These are phyloP conservation scores for Phania funesta DNA, from an alignment of 2,888 invertebrate species.

Conservation along the genomic window DNA sequence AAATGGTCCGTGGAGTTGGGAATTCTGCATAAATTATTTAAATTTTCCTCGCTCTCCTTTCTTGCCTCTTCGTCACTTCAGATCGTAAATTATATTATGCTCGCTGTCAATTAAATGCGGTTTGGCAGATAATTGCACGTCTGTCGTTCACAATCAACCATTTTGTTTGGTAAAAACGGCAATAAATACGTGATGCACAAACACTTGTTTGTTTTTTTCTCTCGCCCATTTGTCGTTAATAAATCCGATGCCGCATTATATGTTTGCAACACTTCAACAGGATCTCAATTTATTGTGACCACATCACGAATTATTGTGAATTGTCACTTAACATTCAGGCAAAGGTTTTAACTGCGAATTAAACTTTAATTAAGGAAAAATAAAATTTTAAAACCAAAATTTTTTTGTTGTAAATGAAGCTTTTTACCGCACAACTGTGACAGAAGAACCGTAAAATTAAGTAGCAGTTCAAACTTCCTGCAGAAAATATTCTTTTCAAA, in stretches of 20 bases:
- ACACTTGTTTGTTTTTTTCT: not conserved
- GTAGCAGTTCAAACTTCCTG: not conserved
- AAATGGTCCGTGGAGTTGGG: not conserved
- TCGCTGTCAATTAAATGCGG: constrained; percentile 52
- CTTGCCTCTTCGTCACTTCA: constrained; percentile 3
- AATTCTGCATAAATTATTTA: not conserved
- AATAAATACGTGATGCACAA: constrained; percentile 21
- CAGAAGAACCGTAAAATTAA: not conserved
- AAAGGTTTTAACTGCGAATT: constrained; percentile 12
- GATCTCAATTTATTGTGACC: constrained; percentile 56
- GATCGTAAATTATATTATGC: constrained; percentile 43
- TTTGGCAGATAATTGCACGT: constrained; percentile 48
- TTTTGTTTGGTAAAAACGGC: constrained; percentile 21
- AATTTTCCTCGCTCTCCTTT: not conserved
- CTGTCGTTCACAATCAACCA: constrained; percentile 33
- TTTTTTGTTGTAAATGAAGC: not conserved
- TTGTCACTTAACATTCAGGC: constrained; percentile 35
- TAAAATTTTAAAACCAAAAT: not conserved
- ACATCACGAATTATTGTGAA: constrained; percentile 54
- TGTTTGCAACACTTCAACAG: constrained; percentile 12
- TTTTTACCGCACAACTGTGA: not conserved
- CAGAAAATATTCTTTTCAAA: too few species aligned
- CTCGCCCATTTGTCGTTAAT: constrained; percentile 3
- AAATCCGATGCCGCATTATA: not conserved
- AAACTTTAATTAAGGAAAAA: constrained; percentile 19